phyloP scores from a whole-genome alignment of 1,140 invertebrate species.

The Formica exsecta region DNA sequence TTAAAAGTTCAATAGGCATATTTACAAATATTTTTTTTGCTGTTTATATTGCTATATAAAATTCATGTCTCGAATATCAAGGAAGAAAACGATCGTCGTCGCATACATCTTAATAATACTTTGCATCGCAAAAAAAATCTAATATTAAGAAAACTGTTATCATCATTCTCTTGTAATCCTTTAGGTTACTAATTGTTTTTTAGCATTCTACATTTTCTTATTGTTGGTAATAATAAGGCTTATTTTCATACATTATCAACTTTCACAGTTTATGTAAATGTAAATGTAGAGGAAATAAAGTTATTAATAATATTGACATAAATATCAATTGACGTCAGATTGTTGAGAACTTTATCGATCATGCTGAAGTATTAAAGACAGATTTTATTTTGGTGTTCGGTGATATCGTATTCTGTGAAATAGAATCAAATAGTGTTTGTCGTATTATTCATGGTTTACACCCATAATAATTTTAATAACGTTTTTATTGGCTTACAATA shows the following conservation, averaged over 20 bases:
- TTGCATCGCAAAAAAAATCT: no score
- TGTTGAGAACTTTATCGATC: slow-evolving; percentile 16
- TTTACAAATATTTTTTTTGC: background rate
- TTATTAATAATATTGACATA: slow-evolving; percentile 13
- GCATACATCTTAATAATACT: no score
- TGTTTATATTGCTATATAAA: background rate
- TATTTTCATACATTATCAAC: no score
- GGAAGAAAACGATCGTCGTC: background rate
- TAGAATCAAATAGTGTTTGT: background rate
- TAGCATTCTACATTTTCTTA: no score
- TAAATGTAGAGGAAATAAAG: background rate
- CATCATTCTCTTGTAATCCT: no score
- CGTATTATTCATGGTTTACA: background rate
- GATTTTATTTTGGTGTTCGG: slow-evolving; percentile 9
- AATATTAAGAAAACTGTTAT: no score
- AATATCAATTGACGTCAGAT: slow-evolving; percentile 9
- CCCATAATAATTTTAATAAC: background rate
- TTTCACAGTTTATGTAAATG: no score
- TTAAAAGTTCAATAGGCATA: no score
- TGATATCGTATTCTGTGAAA: background rate
- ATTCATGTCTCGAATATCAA: slow-evolving; percentile 16
- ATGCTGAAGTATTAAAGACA: background rate
- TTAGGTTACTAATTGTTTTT: no score
- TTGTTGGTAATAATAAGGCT: no score
- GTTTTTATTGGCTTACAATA: background rate